Evolutionary conservation across 2,888 invertebrate species (phyloP), one percentile per base, ranked within the genome.

Genomic region (Conus canariensis): DNA sequence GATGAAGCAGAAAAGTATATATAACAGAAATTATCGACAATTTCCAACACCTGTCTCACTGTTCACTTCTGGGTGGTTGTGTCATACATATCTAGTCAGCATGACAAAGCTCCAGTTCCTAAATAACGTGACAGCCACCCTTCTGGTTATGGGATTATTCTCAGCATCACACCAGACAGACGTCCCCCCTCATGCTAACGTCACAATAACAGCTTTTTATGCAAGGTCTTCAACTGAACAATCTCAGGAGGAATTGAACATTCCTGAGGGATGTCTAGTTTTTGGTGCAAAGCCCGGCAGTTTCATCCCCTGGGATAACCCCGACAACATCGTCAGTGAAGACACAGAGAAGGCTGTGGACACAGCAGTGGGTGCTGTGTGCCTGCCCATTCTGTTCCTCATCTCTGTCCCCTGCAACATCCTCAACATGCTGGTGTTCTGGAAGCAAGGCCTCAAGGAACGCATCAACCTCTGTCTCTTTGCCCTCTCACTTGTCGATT

Each of bases 401-500:
- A 58, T 83, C 22, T 58, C 83, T n/a, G 58, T 58, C 22, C 83
- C 83, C 56, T 58, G 30, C 56, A 83, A 83, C 58, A 83, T 83
- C 83, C 25, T 83, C 83, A 83, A 22, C 83, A 83, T 83, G 83
- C 58, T 58, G 58, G 83, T 83, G 10, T 83, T 83, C 22, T 58
- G 83, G 58, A 83, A 58, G 22, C 83, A 83, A 10, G 83, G 83
- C 58, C 56, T 83, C 56, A 83, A 83, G 58, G 83, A 83, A 83
- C 83, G 83, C 58, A 58, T 83, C 83, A 83, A 83, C 83, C 83
- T 83, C 9, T 83, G 83, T 83, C 83, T 83, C 8, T 83, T 83
- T 22, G 22, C 7, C 22, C 58, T 83, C 58, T 83, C 83, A 0
- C 10, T 83, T 7, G 83, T 58, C 83, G 83, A 83, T 22, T 45